Percentiles rank a stretch among this genome's conserved stretches.
phyloP scores from a whole-genome alignment of 2,888 invertebrate species.

The Electrophaes corylata region DNA sequence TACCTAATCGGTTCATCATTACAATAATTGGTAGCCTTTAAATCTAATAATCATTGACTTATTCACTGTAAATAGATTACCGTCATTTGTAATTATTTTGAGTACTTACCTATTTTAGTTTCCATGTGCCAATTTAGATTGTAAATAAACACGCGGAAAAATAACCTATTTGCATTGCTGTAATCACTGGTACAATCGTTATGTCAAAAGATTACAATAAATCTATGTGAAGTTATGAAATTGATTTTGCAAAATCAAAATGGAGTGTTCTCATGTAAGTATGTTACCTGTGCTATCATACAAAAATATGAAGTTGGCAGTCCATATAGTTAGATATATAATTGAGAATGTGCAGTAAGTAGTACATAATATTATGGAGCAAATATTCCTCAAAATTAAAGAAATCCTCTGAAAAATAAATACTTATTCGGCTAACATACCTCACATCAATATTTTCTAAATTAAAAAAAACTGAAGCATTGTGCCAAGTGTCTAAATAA shows the following conservation, averaged over 20 bases:
- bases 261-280: slow-evolving; percentile 57
- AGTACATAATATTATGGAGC: too few species aligned
- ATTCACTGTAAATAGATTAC: slow-evolving; percentile 9
- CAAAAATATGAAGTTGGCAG: slow-evolving; percentile 39
- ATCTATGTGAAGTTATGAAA: slow-evolving; percentile 41
- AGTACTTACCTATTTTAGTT: slow-evolving; percentile 35
- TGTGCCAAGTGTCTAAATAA: not conserved
- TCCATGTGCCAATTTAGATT: slow-evolving; percentile 42
- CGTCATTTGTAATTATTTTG: slow-evolving; percentile 33
- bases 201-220: slow-evolving; percentile 43
- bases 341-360: slow-evolving; percentile 13
- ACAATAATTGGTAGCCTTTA: not conserved
- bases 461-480: not conserved
- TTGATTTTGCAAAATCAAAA: slow-evolving; percentile 46
- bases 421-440: too few species aligned
- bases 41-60: not conserved
- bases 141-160: slow-evolving; percentile 58
- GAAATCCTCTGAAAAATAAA: not conserved
- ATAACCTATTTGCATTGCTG: slow-evolving; percentile 55
- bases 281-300: slow-evolving; percentile 56
- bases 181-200: slow-evolving; percentile 37
- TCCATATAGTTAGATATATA: not conserved
- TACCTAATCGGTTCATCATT: not conserved
- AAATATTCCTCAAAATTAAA: too few species aligned
- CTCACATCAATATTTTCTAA: too few species aligned